Evolutionary conservation across 2,797 vertebrate species (phyloP), one percentile per base, ranked within the genome.

Genomic region (Buceros bicornis): DNA sequence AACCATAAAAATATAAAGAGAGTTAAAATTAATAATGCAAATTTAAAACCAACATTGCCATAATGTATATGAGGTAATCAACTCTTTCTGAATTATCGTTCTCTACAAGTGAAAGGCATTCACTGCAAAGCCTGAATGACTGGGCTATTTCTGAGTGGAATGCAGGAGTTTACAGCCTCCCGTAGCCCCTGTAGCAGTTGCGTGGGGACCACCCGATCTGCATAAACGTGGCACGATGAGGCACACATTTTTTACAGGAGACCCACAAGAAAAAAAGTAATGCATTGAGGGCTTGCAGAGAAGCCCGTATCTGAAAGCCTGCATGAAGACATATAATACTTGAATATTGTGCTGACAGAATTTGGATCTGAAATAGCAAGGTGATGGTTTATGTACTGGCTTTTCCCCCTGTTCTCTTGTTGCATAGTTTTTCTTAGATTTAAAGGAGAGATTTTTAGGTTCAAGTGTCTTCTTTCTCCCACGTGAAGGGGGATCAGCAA

Each of bases 251-350:
- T 61, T 69, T 50, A 15, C 51, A 31, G 50, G 37, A 31, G 7
- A 21, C 8, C 25, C 37, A 13, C 6, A 6, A 14, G 25, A 31
- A 45, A 26, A 48, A 58, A 13, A 0, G 0, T 20, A 50, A 21
- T 4, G 57, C 26, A 5, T 25, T 50, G 47, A 51, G 47, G 26
- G 31, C 22, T 74, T 57, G 56, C 29, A 7, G 22, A 13, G 53
- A 43, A 83, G 12, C 31, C 60, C 4, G 0, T 3, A 19, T 16
- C 47, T 28, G 54, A 65, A 50, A 80, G 25, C 64, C 65, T 15
- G 0, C 31, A 14, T 4, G 10, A 65, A 53, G 24, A 16, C 11
- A 93, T 76, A 58, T 12, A 37, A 1, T 56, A 28, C 42, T 70
- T 42, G 50, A 25, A 25, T 77, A 6, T 26, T 57, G 33, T 54